Conservation (phyloP, 2,888 invertebrate genomes). For the Lepeophtheirus nordmannii region DNA sequence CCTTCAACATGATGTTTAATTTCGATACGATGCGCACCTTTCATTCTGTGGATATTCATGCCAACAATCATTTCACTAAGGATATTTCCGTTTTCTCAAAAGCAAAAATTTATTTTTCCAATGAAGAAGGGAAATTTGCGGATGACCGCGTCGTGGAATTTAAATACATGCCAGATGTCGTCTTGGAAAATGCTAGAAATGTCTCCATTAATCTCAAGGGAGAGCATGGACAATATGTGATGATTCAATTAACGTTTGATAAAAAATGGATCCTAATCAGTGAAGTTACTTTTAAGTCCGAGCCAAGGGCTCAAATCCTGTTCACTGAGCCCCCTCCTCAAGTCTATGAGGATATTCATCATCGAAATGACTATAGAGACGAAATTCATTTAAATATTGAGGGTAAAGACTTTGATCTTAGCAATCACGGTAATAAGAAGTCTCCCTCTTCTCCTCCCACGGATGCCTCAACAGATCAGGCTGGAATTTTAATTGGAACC, state of each 20-base stretch:
- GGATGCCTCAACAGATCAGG: conserved; percentile 24
- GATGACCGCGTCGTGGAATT: conserved; percentile 54
- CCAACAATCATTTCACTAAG: conserved; percentile 58
- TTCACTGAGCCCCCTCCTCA: background rate
- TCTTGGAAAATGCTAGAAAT: conserved; percentile 58
- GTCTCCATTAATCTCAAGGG: conserved; percentile 63
- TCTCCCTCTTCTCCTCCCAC: background rate
- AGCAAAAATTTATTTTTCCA: conserved; percentile 57
- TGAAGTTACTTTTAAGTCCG: conserved; percentile 65
- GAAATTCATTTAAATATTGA: background rate
- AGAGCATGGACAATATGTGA: conserved; percentile 55
- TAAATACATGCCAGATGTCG: conserved; percentile 55
- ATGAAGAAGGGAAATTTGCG: conserved; percentile 49
- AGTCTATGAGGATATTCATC: conserved; percentile 1
- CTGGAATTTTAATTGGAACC: conserved; percentile 46
- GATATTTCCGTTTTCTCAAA: conserved; percentile 64
- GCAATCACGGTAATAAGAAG: background rate
- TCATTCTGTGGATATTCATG: conserved; percentile 53
- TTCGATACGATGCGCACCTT: conserved; percentile 63
- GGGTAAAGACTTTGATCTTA: background rate
- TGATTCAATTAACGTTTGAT: conserved; percentile 60
- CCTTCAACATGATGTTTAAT: conserved; percentile 58
- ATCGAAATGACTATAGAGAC: background rate
- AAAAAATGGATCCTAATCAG: conserved; percentile 69
- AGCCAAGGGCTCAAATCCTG: conserved; percentile 37